Base-by-base conservation (phyloP, 2,113 vertebrate species). In the Anseranas semipalmata region DNA sequence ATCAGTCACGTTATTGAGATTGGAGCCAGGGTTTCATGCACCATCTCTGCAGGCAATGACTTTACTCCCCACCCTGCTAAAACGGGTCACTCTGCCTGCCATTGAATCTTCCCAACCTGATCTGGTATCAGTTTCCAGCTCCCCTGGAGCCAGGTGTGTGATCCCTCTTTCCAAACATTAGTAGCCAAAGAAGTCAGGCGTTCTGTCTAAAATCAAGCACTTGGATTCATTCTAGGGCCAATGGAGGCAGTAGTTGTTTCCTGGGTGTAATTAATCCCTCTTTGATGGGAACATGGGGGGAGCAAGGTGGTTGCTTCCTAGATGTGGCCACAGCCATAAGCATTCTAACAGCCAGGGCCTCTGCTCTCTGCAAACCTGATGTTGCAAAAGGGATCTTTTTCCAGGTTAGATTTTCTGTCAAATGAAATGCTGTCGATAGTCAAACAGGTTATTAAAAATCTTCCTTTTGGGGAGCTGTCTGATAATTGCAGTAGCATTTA, bases 1-100 rank as follows among this genome's bases (percentile, higher is more conserved):
- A 10, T 25, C 7, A 33, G 56, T 37, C 17, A 33, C n/a, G 84
- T 59, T 90, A 37, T 12, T 88, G 17, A 48, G 37, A 35, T 7
- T 18, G 13, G 75, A 68, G 19, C 22, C 53, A 70, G 50, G 48
- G 59, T 78, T 78, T 70, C 32, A 25, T 33, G 28, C 1, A 2
- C 22, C 3, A 1, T 30, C 59, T 46, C 45, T 63, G 6, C 55
- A 62, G 55, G 28, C 67, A 68, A 13, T 41, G 33, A 7, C 50
- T 91, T 89, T 75, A 37, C 20, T 89, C 41, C 35, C 25, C 28
- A 28, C 12, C 22, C 73, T 78, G 43, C 25, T 81, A 11, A 39
- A 73, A 32, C n/a, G 27, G 7, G 6, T 66, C 37, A 19, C 0
- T 0, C n/a, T 83, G 55, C 6, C 46, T 76, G n/a, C 1, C 9